Conservation (phyloP, 2,888 invertebrate species). For the Callosobruchus maculatus region DNA sequence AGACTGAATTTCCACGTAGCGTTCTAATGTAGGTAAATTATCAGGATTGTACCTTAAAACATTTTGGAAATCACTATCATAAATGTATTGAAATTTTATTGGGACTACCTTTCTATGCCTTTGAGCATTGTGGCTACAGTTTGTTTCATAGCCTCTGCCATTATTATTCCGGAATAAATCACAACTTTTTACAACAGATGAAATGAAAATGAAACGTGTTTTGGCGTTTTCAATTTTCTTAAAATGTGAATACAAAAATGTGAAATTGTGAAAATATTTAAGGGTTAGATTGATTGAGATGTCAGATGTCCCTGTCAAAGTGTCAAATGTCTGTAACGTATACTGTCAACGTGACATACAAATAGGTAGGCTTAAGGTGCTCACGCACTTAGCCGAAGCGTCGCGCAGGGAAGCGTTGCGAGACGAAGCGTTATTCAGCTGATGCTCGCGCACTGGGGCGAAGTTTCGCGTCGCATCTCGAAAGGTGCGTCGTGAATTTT, state of each 20-base stretch:
- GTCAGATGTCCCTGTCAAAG: too few species aligned
- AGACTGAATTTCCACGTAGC: slow-evolving; percentile 91
- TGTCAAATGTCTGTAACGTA: too few species aligned
- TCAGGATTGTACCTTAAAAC: slow-evolving; percentile 88
- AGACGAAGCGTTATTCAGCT: too few species aligned
- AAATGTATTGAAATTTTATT: neutral
- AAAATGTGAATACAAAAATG: too few species aligned
- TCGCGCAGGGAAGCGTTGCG: too few species aligned
- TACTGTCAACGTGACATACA: too few species aligned
- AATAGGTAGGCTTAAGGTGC: too few species aligned
- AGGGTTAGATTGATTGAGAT: too few species aligned
- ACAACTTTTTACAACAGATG: neutral
- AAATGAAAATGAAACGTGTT: neutral
- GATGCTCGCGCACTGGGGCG: too few species aligned
- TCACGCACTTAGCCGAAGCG: too few species aligned
- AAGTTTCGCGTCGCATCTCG: too few species aligned
- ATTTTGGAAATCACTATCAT: slow-evolving; percentile 34
- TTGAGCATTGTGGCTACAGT: slow-evolving; percentile 83
- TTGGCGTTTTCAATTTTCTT: neutral
- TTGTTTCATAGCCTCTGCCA: slow-evolving; percentile 83
- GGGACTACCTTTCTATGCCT: slow-evolving; percentile 82
- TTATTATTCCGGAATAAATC: slow-evolving; percentile 31
- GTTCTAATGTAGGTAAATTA: slow-evolving; percentile 83
- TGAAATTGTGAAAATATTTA: neutral
- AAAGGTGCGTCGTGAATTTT: too few species aligned